phyloP scores from a whole-genome alignment of 92 coral and sea anemone genomes.

The Siderastrea radians region DNA sequence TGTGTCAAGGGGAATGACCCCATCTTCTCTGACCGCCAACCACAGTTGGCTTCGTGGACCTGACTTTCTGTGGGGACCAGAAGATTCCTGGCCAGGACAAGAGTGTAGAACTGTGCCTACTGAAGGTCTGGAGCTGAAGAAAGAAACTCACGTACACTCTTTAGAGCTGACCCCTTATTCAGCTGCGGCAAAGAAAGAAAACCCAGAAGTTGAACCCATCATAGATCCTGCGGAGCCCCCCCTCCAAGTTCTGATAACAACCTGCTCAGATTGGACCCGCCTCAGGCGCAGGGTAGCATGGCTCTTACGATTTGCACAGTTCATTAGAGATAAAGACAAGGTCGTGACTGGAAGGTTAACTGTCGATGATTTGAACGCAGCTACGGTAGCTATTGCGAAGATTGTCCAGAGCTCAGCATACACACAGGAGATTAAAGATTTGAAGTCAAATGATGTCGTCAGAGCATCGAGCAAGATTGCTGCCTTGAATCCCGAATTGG shows the following conservation, averaged over 20 bases:
- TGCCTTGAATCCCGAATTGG: conserved; percentile 62
- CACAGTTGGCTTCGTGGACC: conserved; percentile 78
- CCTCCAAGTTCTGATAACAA: conserved; percentile 49
- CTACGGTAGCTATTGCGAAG: conserved; percentile 54
- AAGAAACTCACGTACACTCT: conserved; percentile 29
- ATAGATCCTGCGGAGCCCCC: background rate
- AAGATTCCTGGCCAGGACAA: no score
- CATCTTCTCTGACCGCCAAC: conserved; percentile 37
- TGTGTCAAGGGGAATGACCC: conserved; percentile 61
- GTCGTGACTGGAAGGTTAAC: conserved; percentile 41
- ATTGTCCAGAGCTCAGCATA: conserved; percentile 61
- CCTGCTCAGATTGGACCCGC: conserved; percentile 77
- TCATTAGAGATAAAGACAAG: conserved; percentile 26
- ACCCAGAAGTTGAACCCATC: background rate
- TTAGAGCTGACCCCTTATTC: background rate
- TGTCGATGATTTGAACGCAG: conserved; percentile 60
- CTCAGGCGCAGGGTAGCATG: conserved; percentile 68
- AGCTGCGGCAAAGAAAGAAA: background rate
- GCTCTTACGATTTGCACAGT: conserved; percentile 61
- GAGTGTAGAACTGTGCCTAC: no score
- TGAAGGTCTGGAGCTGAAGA: no score
- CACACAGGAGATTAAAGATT: conserved; percentile 42
- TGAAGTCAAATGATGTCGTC: conserved; percentile 38
- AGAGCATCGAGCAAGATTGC: conserved; percentile 69
- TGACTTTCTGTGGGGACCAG: no score